phyloP scores from a whole-genome alignment of 2,888 invertebrate species.

The Drosophila affinis region DNA sequence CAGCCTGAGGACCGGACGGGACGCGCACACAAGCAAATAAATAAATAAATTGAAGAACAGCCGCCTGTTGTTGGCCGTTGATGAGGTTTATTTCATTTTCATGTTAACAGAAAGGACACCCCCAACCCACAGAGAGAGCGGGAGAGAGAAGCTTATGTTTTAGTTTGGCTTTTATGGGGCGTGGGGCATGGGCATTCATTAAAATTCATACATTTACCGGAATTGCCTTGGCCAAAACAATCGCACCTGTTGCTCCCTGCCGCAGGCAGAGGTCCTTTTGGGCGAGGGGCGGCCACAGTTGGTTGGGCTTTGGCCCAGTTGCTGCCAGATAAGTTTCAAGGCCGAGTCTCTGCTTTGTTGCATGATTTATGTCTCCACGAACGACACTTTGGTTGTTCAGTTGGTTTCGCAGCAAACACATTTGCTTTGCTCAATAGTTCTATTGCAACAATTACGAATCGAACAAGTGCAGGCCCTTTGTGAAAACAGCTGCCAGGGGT shows the following conservation, averaged over 20 bases:
- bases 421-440: slow-evolving; percentile 1
- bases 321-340: slow-evolving; percentile 32
- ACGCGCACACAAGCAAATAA: slow-evolving; percentile 34
- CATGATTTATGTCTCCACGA: slow-evolving; percentile 36
- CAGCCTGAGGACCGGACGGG: slow-evolving; percentile 8
- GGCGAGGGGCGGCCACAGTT: background rate
- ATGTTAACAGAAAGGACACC: slow-evolving; percentile 58
- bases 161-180: slow-evolving; percentile 35
- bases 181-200: slow-evolving; percentile 30
- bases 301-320: slow-evolving; percentile 46
- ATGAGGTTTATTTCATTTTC: slow-evolving; percentile 60
- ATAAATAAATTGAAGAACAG: slow-evolving; percentile 59
- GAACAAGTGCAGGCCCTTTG: slow-evolving; percentile 22
- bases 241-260: slow-evolving; percentile 65
- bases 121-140: background rate
- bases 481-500: slow-evolving; percentile 14
- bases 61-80: slow-evolving; percentile 51
- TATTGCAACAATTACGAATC: slow-evolving; percentile 24
- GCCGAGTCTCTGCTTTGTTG: slow-evolving; percentile 48
- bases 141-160: slow-evolving; percentile 45
- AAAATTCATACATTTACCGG: slow-evolving; percentile 48
- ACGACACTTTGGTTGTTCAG: slow-evolving; percentile 26
- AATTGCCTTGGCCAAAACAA: slow-evolving; percentile 21
- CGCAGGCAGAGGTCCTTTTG: too few relatives aligned
- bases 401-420: background rate